Evolutionary conservation across 2,113 vertebrate genomes (phyloP).

Genomic region (Campylorhamphus procurvoides): DNA sequence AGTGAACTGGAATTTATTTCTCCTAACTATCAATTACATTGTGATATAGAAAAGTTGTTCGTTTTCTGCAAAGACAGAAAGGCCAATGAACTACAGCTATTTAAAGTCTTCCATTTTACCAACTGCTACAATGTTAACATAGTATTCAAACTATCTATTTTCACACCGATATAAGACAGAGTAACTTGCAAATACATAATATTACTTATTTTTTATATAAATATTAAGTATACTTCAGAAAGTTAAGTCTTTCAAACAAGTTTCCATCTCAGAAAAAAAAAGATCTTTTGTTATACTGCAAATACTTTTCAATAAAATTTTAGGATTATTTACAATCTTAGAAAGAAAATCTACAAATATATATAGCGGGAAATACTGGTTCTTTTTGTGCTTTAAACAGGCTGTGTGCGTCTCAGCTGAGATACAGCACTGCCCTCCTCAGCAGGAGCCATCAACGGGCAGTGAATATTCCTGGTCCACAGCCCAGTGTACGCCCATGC

Average conservation of each 20-base stretch:
- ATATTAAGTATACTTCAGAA: not conserved
- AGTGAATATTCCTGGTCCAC: not conserved
- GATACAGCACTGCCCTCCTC: not conserved
- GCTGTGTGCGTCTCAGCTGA: not conserved
- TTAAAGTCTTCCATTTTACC: not conserved
- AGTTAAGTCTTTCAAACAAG: not conserved
- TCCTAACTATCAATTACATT: not conserved
- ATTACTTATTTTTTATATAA: not conserved
- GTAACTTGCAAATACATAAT: not conserved
- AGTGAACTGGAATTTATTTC: not conserved
- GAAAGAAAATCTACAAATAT: not conserved
- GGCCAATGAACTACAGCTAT: not conserved
- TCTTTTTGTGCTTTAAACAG: not conserved
- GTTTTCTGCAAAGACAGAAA: not conserved
- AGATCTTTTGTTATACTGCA: not conserved
- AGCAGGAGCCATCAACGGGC: not conserved
- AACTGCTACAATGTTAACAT: not conserved
- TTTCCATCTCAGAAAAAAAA: not conserved
- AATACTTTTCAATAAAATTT: not conserved
- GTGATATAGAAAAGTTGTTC: not conserved
- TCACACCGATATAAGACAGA: not conserved
- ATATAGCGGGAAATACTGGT: not conserved
- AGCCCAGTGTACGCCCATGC: rapidly evolving
- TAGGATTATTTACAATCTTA: not conserved
- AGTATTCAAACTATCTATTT: not conserved